Percentiles rank a stretch among this genome's conserved stretches.
phyloP scores from a whole-genome alignment of 1,140 invertebrate genomes.

The Agrypnia vestita region DNA sequence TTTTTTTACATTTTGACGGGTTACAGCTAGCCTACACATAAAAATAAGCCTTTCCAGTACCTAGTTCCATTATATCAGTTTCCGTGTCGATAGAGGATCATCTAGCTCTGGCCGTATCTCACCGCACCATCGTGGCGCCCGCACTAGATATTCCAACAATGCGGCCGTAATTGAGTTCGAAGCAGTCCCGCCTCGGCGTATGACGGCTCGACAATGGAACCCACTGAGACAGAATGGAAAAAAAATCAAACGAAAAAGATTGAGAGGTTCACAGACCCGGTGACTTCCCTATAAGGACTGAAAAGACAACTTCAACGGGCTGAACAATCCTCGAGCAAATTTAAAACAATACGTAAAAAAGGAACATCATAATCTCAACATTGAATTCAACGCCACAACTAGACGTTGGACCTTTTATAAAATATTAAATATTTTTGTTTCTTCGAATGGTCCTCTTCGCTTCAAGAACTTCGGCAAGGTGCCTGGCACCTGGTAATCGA shows the following conservation, averaged over 20 bases:
- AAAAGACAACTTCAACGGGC: background rate
- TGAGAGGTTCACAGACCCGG: background rate
- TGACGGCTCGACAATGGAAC: constrained; percentile 1
- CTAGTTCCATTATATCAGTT: too few species aligned
- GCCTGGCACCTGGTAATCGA: background rate
- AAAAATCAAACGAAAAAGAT: constrained; percentile 7
- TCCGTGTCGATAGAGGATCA: background rate
- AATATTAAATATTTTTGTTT: background rate
- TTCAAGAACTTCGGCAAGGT: background rate
- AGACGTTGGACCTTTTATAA: background rate
- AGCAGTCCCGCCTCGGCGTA: background rate
- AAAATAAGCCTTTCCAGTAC: too few species aligned
- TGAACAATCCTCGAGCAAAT: background rate
- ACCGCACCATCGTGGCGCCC: background rate
- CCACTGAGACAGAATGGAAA: background rate
- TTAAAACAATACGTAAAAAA: constrained; percentile 4
- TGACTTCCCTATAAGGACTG: constrained; percentile 10
- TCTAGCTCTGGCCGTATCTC: background rate
- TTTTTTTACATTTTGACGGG: too few species aligned
- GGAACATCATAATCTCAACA: background rate
- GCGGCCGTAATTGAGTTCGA: constrained; percentile 3
- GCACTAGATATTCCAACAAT: constrained; percentile 7
- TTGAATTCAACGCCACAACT: background rate
- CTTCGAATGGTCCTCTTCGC: background rate
- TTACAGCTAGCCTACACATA: too few species aligned